Conservation (phyloP, 2,113 vertebrate species). For the Spermophilus dauricus region DNA sequence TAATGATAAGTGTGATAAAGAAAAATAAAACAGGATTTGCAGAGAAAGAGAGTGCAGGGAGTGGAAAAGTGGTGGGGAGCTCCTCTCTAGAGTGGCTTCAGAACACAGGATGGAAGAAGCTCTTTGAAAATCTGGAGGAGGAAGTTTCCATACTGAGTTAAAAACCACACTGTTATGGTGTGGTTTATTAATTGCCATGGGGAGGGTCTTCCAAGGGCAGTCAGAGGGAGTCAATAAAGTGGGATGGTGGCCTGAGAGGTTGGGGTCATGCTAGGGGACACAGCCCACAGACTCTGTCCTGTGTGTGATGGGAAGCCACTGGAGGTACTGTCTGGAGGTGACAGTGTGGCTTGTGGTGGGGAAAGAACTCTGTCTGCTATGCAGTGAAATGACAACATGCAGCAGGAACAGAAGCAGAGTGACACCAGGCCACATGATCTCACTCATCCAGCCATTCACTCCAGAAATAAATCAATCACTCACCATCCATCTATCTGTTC, state of each 20-base stretch:
- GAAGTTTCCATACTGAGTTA: not conserved
- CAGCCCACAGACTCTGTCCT: no score
- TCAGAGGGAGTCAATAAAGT: no score
- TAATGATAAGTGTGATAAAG: not conserved
- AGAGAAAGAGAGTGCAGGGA: not conserved
- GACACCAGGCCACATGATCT: not conserved
- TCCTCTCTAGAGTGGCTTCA: not conserved
- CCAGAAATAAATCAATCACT: not conserved
- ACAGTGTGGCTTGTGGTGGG: not conserved
- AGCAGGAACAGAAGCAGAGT: no score
- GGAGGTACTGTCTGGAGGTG: no score
- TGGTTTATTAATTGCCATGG: no score
- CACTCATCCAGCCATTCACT: not conserved
- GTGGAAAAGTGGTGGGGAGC: not conserved
- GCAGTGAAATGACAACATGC: no score
- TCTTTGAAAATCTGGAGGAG: not conserved
- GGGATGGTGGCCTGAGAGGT: rapidly evolving
- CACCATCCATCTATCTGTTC: not conserved
- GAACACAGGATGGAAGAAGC: not conserved
- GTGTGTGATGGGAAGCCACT: not conserved
- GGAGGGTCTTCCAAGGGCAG: not conserved
- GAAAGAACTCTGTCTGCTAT: not conserved
- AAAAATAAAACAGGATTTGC: not conserved
- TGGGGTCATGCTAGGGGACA: not conserved
- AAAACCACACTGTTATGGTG: not conserved